Percentiles rank a stretch among this genome's conserved stretches.
Evolutionary conservation across 2,888 invertebrate species (phyloP).

Genomic region (Acanthosepion esculentum): DNA sequence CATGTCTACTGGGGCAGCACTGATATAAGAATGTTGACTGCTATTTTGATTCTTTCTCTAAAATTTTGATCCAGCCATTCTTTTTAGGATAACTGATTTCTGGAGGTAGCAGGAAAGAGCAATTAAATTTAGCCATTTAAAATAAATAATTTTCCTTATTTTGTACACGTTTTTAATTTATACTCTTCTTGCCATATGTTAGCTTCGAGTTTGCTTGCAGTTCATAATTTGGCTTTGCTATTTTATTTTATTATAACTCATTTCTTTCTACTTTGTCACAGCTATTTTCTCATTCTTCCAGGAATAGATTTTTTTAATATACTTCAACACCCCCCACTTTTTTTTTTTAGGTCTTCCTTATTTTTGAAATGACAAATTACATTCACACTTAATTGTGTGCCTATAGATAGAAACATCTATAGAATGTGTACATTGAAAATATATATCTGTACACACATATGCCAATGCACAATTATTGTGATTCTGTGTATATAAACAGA

Average conservation of each 20-base stretch:
- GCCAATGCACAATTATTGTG: neutral
- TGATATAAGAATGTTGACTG: neutral
- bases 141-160: neutral
- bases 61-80: neutral
- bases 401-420: neutral
- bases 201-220: neutral
- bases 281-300: neutral
- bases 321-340: neutral
- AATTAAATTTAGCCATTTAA: neutral
- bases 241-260: neutral
- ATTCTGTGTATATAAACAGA: neutral
- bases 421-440: neutral
- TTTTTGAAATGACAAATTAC: conserved; percentile 17
- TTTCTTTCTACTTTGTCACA: neutral
- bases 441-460: no score
- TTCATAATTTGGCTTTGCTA: neutral
- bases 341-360: neutral
- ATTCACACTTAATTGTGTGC: neutral
- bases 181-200: neutral
- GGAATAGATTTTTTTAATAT: conserved; percentile 33
- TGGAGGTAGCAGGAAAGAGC: neutral
- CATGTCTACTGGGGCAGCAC: neutral
- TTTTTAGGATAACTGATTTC: neutral
- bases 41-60: neutral
- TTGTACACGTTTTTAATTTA: neutral